Evolutionary conservation across 2,888 invertebrate species (phyloP).

Genomic region (Gisinianus flammeolus): DNA sequence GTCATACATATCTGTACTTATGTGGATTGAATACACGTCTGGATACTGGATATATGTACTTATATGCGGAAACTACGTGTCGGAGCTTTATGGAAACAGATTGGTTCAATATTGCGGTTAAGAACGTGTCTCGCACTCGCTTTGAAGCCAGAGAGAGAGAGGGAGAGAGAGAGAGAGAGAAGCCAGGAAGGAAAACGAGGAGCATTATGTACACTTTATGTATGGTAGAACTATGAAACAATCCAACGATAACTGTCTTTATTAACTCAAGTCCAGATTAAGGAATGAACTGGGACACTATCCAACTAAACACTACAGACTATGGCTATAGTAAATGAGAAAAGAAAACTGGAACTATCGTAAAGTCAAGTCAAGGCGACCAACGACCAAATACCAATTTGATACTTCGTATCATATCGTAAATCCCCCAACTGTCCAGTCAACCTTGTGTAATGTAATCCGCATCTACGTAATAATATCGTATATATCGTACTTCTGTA

Average conservation of each 20-base stretch:
- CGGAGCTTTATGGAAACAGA: conserved; percentile 20
- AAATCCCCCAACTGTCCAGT: conserved; percentile 24
- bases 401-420: conserved; percentile 14
- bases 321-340: neutral
- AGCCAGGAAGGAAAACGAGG: too few species aligned
- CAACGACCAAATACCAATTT: neutral
- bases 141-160: neutral
- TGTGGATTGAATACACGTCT: neutral
- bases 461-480: neutral
- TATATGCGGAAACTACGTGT: neutral
- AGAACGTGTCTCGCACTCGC: conserved; percentile 21
- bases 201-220: too few species aligned
- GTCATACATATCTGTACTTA: neutral
- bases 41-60: neutral
- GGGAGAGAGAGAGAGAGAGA: too few species aligned
- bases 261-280: conserved; percentile 45
- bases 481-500: neutral
- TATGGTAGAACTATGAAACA: conserved; percentile 23
- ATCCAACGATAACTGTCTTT: conserved; percentile 42
- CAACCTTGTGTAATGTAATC: conserved; percentile 22
- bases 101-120: conserved; percentile 35
- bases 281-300: conserved; percentile 35
- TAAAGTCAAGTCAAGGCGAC: neutral
- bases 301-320: too few species aligned
- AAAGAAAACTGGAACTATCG: neutral